These are phyloP conservation scores for Cotesia chilonis DNA, from an alignment of 1,140 invertebrate species.

Conservation along the genomic window DNA sequence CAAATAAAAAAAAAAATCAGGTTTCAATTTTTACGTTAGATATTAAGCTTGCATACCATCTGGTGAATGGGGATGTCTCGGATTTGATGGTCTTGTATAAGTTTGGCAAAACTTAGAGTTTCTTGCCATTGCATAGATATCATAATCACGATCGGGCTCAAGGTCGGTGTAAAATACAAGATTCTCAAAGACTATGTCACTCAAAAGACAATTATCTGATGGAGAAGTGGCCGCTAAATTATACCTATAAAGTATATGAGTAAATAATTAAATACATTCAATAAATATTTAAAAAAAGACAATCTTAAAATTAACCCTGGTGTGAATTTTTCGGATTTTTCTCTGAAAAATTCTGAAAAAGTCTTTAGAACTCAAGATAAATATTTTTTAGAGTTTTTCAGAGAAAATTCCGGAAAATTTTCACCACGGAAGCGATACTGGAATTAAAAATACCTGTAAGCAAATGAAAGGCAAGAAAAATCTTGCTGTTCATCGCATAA, in stretches of 20 bases:
- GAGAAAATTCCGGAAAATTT: too few relatives aligned
- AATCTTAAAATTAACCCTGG: not conserved
- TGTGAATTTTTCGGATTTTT: too few relatives aligned
- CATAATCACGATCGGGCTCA: slow-evolving; percentile 78
- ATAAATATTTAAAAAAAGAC: not conserved
- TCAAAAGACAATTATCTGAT: slow-evolving; percentile 79
- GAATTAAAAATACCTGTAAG: slow-evolving; percentile 70
- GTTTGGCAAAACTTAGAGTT: slow-evolving; percentile 47
- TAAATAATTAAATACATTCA: not conserved
- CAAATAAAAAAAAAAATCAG: too few relatives aligned
- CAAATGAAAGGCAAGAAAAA: slow-evolving; percentile 78
- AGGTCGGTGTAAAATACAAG: slow-evolving; percentile 78
- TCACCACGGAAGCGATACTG: too few relatives aligned
- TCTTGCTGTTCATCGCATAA: slow-evolving; percentile 76
- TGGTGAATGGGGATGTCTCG: slow-evolving; percentile 40
- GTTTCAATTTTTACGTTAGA: too few relatives aligned
- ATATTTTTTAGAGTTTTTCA: too few relatives aligned
- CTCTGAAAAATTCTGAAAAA: too few relatives aligned
- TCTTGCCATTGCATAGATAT: slow-evolving; percentile 77
- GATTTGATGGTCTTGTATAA: slow-evolving; percentile 28
- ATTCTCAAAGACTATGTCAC: slow-evolving; percentile 71
- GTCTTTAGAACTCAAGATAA: too few relatives aligned
- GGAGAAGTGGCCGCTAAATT: slow-evolving; percentile 57
- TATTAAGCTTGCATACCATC: slow-evolving; percentile 40
- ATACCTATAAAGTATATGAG: slow-evolving; percentile 53